Evolutionary conservation across 2,113 vertebrate genomes (phyloP).

Genomic region (Vulpes lagopus): DNA sequence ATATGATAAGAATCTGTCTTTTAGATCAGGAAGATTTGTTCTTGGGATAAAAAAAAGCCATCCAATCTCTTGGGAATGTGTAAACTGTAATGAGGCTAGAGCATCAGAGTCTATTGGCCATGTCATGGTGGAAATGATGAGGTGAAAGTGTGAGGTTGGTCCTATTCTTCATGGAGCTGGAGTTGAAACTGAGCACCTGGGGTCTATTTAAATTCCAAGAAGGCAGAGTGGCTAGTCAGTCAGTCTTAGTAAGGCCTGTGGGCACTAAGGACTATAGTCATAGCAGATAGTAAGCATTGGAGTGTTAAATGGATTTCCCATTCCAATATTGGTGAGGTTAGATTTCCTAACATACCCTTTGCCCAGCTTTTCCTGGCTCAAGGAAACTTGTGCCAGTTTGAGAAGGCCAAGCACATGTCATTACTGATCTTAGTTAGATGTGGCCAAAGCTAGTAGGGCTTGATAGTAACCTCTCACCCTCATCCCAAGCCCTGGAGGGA

Average conservation of each 20-base stretch:
- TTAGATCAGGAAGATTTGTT: constrained; percentile 13
- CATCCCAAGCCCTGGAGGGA: neutral
- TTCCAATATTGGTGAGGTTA: neutral
- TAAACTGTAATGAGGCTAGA: neutral
- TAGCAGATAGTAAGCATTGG: neutral
- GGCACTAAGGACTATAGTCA: neutral
- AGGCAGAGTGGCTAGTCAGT: neutral
- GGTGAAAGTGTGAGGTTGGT: neutral
- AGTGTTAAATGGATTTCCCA: neutral
- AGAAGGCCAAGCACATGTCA: neutral
- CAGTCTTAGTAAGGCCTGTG: neutral
- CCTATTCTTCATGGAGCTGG: neutral
- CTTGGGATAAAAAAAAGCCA: neutral
- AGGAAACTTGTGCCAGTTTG: neutral
- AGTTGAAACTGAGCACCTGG: neutral
- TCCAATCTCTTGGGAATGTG: neutral
- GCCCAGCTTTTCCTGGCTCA: neutral
- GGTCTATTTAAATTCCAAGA: neutral
- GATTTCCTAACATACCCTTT: neutral
- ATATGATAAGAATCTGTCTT: neutral
- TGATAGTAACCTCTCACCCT: neutral
- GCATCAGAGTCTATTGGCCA: neutral
- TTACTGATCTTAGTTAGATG: neutral
- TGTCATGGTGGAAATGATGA: neutral
- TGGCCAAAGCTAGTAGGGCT: neutral